Conservation (phyloP, 2,797 vertebrate species). For the Micropoecilia bifurca region DNA sequence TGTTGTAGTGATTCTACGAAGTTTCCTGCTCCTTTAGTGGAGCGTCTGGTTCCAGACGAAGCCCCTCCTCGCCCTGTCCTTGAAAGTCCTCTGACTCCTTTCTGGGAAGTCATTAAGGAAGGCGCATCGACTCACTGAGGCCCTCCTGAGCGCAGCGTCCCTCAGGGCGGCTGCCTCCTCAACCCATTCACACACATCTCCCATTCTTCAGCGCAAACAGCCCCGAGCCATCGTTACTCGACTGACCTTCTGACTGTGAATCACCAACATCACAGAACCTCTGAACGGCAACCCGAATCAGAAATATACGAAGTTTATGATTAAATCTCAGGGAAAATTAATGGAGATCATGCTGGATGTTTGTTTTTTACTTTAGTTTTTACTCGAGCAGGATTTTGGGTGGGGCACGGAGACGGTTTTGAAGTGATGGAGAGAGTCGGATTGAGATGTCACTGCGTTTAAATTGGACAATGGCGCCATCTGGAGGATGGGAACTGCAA, state of each 20-base stretch:
- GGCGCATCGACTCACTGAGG: slow-evolving; percentile 51
- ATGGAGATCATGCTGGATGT: not conserved
- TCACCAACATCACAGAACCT: slow-evolving; percentile 37
- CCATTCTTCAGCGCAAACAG: slow-evolving; percentile 40
- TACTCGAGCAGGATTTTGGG: slow-evolving; percentile 62
- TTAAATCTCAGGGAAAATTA: not conserved
- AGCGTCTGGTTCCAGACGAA: slow-evolving; percentile 36
- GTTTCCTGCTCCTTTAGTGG: slow-evolving; percentile 28
- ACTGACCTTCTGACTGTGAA: slow-evolving; percentile 66
- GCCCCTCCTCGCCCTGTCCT: slow-evolving; percentile 59
- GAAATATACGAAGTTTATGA: not conserved
- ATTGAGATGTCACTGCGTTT: slow-evolving; percentile 23
- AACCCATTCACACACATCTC: slow-evolving; percentile 45
- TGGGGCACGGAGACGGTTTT: slow-evolving; percentile 71
- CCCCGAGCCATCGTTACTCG: slow-evolving; percentile 55
- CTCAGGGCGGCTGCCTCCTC: slow-evolving; percentile 37
- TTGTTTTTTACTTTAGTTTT: slow-evolving; percentile 11
- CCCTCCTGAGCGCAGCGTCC: slow-evolving; percentile 35
- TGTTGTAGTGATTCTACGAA: slow-evolving; percentile 17
- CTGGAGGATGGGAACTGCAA: slow-evolving; percentile 56
- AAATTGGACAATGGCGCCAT: slow-evolving; percentile 58
- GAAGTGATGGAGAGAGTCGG: slow-evolving; percentile 55
- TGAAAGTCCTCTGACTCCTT: slow-evolving; percentile 67
- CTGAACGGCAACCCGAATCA: not conserved
- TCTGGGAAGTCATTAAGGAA: slow-evolving; percentile 53